Evolutionary conservation across 2,113 vertebrate species (phyloP), one percentile per base, ranked within the genome.

Genomic region (Rallus limicola): DNA sequence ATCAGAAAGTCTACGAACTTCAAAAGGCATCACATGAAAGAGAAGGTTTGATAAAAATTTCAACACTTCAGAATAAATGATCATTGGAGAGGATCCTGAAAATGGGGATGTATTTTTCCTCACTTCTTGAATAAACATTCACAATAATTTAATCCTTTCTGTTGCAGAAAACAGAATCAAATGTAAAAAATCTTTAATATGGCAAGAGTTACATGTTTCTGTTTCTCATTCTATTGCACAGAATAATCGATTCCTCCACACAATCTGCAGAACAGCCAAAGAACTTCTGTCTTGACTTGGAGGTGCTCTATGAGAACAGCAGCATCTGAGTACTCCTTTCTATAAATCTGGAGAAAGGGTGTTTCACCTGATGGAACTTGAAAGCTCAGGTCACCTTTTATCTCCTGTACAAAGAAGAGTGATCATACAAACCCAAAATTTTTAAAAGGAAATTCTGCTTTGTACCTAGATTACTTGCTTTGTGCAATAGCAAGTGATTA

Each of bases 21-120:
- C 84, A 94, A 91, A 95, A 85, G 40, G 5, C 55, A 79, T 76
- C 48, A 94, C 50, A 87, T 72, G 69, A 95, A 95, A 95, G 25
- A 25, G 0, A 0, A 76, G 8, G 19, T 26, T 62, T 71, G 58
- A 87, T 95, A 92, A 87, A 93, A 87, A 87, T 76, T 64, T 87
- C 60, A 76, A 48, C 46, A 82, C 13, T 82, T 62, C 16, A 78
- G 86, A 64, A 95, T 67, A 92, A 95, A 75, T 42, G 6, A 91
- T 62, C 12, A 7, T n/a, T 82, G 62, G 31, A 94, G 46, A 86
- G 8, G 24, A 83, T 93, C 2, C 4, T 70, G 26, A 48, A 92
- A 95, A 76, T 34, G 44, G 9, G 6, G 64, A 76, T 34, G n/a
- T 4, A 40, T 85, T 92, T 91, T 72, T 9, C 9, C 25, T 25